A percentile compares a stretch with the other conserved stretches of the same genome.
These are phyloP conservation scores for Nycteola revayana DNA, from an alignment of 2,888 invertebrate genomes.

Conservation along the genomic window DNA sequence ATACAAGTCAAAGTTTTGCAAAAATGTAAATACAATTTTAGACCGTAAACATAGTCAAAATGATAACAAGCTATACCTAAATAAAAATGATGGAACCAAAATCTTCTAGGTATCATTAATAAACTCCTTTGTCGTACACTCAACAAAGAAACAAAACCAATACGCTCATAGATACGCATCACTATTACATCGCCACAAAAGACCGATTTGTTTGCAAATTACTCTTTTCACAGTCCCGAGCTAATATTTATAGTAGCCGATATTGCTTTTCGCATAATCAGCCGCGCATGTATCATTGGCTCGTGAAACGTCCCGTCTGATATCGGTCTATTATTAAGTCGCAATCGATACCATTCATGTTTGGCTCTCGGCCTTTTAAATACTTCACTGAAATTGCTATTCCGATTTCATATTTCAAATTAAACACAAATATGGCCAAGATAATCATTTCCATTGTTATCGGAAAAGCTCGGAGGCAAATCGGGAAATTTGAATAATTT, in stretches of 20 bases:
- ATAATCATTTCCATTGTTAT: neutral
- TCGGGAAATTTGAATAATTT: no score
- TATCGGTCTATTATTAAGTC: constrained; percentile 29
- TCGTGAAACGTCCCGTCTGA: constrained; percentile 17
- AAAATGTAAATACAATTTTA: no score
- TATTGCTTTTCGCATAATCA: constrained; percentile 30
- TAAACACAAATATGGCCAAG: constrained; percentile 1
- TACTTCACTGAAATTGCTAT: constrained; percentile 19
- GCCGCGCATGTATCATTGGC: constrained; percentile 23
- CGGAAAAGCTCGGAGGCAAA: no score
- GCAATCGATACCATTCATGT: constrained; percentile 28
- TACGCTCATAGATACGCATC: constrained; percentile 4
- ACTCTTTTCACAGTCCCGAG: constrained; percentile 19
- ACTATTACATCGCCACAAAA: constrained; percentile 17
- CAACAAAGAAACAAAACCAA: no score
- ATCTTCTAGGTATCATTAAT: no score
- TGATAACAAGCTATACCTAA: no score
- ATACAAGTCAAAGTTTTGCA: no score
- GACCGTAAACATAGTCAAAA: no score
- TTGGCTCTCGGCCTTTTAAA: constrained; percentile 18
- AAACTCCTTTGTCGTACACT: no score
- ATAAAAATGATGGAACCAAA: no score
- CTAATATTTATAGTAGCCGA: constrained; percentile 22
- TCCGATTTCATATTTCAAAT: constrained; percentile 19
- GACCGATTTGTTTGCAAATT: constrained; percentile 25